Base-by-base conservation (phyloP, 1,140 invertebrate species). In the Euborellia annulipes region DNA sequence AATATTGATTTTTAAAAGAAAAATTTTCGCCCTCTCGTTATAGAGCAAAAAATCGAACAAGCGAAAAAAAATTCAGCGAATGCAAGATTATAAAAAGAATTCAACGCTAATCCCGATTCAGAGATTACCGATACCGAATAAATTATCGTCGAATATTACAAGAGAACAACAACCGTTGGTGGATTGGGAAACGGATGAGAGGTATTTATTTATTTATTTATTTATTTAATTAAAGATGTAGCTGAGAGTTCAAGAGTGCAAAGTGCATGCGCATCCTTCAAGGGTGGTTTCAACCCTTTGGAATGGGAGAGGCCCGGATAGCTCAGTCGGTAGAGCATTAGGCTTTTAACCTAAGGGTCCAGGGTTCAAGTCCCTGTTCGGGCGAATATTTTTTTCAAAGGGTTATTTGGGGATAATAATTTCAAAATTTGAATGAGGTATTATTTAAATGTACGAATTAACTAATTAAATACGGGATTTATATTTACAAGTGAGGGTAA, bases 81-180 rank as follows among this genome's bases (percentile, higher is more conserved):
- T 59, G 43, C 67, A 71, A 36, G 69, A 72, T 46, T 71, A 71
- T 51, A 71, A 69, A 52, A 68, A 72, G 53, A 55, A 43, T 43
- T 40, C 56, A 22, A 50, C 46, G 27, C 58, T 75, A 36, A 74
- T 75, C 53, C 70, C 71, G 6, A 71, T 75, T 44, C 67, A 75
- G 53, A 65, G 72, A 56, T 58, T 75, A 51, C 65, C 69, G 7
- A 71, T 73, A 55, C 54, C 49, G 20, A 48, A 45, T 30, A 45
- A 47, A 36, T 51, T n/a, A 19, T 36, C 16, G 40, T 4, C 73
- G 13, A 66, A 64, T 21, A 68, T 64, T 43, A 66, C 56, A 16
- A 71, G 68, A 51, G 72, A 75, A 50, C 63, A 69, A 52, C 64
- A 70, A 55, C 71, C 72, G 16, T 56, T 77, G 14, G 72, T 76